Percentiles rank a stretch among this genome's conserved stretches.
Evolutionary conservation across 2,797 vertebrate species (phyloP).

Genomic region (Argentina silus): DNA sequence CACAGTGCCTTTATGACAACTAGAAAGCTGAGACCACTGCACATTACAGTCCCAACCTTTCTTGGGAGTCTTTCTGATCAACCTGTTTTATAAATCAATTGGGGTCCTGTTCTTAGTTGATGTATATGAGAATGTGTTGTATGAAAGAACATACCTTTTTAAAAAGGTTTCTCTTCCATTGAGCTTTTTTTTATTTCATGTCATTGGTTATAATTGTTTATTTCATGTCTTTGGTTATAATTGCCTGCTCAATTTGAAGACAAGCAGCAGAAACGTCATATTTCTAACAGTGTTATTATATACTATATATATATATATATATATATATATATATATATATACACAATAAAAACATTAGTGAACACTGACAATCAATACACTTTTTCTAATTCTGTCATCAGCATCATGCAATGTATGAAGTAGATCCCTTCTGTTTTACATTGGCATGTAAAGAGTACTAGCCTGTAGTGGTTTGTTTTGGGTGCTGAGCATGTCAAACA

Average conservation of each 20-base stretch:
- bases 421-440: background rate
- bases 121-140: background rate
- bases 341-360: background rate
- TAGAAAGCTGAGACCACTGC: background rate
- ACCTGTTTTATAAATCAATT: background rate
- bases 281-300: background rate
- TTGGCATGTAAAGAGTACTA: background rate
- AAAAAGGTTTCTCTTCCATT: too few relatives aligned
- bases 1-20: conserved; percentile 4
- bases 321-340: too few relatives aligned
- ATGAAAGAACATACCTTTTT: conserved; percentile 1
- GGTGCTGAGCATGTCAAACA: background rate
- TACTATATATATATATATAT: background rate
- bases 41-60: background rate
- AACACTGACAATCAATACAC: background rate
- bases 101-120: background rate
- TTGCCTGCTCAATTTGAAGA: background rate
- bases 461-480: background rate
- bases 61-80: background rate
- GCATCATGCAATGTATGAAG: background rate
- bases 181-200: too few relatives aligned
- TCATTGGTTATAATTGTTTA: too few relatives aligned
- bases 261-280: background rate
- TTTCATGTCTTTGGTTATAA: too few relatives aligned
- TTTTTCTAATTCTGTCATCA: background rate